phyloP scores from a whole-genome alignment of 2,113 vertebrate genomes.

The Mustelus asterias region DNA sequence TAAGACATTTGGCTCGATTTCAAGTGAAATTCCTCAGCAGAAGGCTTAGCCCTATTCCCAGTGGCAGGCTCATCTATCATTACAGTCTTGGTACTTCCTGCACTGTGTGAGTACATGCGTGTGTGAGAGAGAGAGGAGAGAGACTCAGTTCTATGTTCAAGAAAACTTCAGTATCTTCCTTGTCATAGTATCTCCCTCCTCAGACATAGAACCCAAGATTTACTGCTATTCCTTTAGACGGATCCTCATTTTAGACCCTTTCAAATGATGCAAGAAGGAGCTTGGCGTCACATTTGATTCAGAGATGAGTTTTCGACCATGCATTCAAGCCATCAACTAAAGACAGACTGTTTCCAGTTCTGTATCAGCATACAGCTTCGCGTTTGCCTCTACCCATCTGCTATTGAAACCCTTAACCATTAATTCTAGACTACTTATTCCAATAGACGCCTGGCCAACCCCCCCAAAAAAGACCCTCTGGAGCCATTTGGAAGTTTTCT shows the following conservation, averaged over 20 bases:
- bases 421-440: neutral
- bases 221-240: neutral
- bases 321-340: neutral
- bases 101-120: constrained; percentile 52
- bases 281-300: neutral
- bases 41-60: constrained; percentile 43
- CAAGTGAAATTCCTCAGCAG: constrained; percentile 46
- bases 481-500: neutral
- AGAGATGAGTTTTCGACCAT: neutral
- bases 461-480: neutral
- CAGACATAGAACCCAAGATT: too few species aligned
- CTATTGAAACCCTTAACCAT: neutral
- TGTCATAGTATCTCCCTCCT: neutral
- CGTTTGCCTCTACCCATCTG: neutral
- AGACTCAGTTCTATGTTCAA: constrained; percentile 43
- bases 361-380: neutral
- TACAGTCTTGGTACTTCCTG: constrained; percentile 48
- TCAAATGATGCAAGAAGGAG: neutral
- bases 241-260: neutral
- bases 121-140: constrained; percentile 39
- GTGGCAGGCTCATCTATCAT: constrained; percentile 51
- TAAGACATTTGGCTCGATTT: constrained; percentile 42
- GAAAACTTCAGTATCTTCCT: constrained; percentile 40
- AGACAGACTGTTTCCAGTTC: neutral
- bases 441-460: neutral